Base-by-base conservation (phyloP, 2,797 vertebrate genomes). In the Thripadectes ignobilis region DNA sequence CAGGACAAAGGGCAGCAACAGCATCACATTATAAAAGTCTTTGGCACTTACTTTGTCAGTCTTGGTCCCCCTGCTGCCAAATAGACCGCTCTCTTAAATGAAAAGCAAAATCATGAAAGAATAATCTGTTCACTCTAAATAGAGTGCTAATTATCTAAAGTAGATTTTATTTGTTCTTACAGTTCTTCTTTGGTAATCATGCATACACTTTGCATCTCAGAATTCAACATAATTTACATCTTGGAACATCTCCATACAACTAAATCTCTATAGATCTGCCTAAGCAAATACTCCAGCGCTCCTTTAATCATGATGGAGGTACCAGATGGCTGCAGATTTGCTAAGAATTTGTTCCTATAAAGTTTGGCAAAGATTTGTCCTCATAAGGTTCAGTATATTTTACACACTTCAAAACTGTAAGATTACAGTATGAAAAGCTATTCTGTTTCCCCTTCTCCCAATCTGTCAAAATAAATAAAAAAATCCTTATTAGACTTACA, bases 321-420 rank as follows among this genome's bases (percentile, higher is more conserved):
- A 91, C 62, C 89, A 96, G 91, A 94, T 89, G 76, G 83, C 58
- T 88, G 66, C 79, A 49, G 84, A 58, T 93, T 88, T 90, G 48
- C 83, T 90, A 91, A 84, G 71, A 89, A 92, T 74, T 86, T 85
- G 26, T 63, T 86, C 90, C 88, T 79, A 41, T 48, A 43, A 88
- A 83, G 66, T 92, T 77, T 89, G 61, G 65, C 85, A 91, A 89
- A 87, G 68, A 63, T 55, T 84, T 78, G 23, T 39, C 87, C 77
- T 88, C n/a, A 30, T 71, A 83, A 65, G 54, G 49, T 85, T 94
- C 62, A 83, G 55, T 83, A n/a, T 77, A 81, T 66, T 81, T 92
- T 81, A 85, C 69, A 81, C 73, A 52, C 55, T 89, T 92, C 58
- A 74, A 80, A 93, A 91, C 69, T 36, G 38, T 88, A 90, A 85